Percentiles rank a stretch among this genome's conserved stretches.
Conservation (phyloP, 2,113 vertebrate genomes). For the Oncorhynchus nerka region DNA sequence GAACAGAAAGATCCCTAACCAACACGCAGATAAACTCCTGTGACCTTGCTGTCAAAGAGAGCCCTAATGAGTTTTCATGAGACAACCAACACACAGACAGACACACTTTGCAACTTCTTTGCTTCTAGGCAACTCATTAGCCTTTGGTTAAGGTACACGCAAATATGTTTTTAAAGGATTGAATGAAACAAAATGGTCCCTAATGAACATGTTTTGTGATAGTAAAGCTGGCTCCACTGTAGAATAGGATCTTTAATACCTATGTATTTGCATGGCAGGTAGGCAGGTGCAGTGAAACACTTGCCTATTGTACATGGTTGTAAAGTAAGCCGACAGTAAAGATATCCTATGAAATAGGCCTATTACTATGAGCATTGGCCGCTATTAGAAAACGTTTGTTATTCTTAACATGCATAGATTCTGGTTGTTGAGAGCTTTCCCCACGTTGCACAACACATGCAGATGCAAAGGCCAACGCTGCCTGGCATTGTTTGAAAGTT, state of each 20-base stretch:
- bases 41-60: neutral
- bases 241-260: too few relatives aligned
- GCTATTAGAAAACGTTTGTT: neutral
- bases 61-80: neutral
- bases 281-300: too few relatives aligned
- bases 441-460: neutral
- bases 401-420: neutral
- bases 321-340: neutral
- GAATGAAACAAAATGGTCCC: neutral
- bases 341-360: neutral
- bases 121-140: neutral
- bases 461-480: slow-evolving; percentile 40
- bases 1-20: neutral
- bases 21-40: neutral
- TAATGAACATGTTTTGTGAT: neutral
- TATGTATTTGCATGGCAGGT: too few relatives aligned
- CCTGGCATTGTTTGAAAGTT: slow-evolving; percentile 34
- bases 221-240: neutral
- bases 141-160: neutral
- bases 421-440: neutral
- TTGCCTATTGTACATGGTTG: too few relatives aligned
- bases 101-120: neutral
- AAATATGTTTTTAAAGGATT: neutral
- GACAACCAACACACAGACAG: neutral
- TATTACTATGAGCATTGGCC: neutral